These are phyloP conservation scores for Drosophila melanica DNA, from an alignment of 1,140 invertebrate species.

Conservation along the genomic window DNA sequence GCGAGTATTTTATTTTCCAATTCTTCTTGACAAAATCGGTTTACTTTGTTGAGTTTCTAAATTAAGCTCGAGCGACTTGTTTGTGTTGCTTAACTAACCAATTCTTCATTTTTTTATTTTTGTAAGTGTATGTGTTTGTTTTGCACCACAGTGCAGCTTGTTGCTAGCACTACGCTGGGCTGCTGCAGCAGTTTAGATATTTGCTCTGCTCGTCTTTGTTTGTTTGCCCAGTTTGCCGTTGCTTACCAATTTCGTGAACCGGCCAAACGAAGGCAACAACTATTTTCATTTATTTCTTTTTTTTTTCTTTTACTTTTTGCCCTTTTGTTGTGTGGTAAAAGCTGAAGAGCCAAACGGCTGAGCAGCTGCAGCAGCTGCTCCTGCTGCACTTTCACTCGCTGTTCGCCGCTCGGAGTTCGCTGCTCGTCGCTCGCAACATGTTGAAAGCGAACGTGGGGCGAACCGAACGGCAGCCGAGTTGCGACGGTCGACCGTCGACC, in stretches of 20 bases:
- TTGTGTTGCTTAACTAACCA: too few relatives aligned
- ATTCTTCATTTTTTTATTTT: too few relatives aligned
- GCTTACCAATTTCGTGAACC: constrained; percentile 19
- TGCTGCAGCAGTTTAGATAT: constrained; percentile 38
- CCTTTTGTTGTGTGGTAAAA: not conserved
- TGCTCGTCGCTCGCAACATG: constrained; percentile 47
- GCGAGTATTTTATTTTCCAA: not conserved
- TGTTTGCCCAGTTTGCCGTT: constrained; percentile 22
- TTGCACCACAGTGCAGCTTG: constrained; percentile 11
- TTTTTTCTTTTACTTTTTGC: not conserved
- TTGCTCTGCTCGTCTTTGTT: constrained; percentile 27
- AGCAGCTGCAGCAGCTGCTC: constrained; percentile 3
- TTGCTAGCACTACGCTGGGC: constrained; percentile 11
- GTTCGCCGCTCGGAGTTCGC: constrained; percentile 2
- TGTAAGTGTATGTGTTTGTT: too few relatives aligned
- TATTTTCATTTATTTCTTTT: not conserved
- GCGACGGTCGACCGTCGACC: not conserved
- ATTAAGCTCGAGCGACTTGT: too few relatives aligned
- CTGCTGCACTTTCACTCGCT: constrained; percentile 34
- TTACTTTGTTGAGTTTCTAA: not conserved
- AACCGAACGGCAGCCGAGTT: constrained; percentile 32
- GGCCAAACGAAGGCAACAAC: constrained; percentile 1
- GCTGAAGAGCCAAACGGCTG: constrained; percentile 9
- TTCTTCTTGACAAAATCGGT: not conserved
- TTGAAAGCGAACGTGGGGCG: constrained; percentile 37